phyloP scores from a whole-genome alignment of 1,140 invertebrate species.

The Brachionus plicatilis region DNA sequence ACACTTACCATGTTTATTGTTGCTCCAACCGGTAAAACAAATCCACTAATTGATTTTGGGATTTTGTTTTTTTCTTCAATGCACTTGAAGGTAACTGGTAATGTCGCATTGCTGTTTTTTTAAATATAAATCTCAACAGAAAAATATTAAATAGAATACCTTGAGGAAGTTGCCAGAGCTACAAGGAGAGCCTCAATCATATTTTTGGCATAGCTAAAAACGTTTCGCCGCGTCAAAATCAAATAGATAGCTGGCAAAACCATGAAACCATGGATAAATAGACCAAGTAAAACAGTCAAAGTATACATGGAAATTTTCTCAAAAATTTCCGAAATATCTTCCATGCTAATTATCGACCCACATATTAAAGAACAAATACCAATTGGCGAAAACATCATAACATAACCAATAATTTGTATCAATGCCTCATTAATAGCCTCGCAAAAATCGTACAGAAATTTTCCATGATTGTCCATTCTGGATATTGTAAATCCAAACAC shows the following conservation, averaged over 20 bases:
- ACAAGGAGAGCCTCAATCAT: constrained; percentile 63
- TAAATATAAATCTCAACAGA: not conserved
- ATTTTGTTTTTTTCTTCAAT: constrained; percentile 84
- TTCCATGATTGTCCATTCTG: constrained; percentile 43
- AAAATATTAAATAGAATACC: constrained; percentile 43
- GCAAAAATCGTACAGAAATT: constrained; percentile 43
- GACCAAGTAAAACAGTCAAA: constrained; percentile 76
- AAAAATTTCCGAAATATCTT: constrained; percentile 71
- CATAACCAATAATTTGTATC: constrained; percentile 43
- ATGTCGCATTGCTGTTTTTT: constrained; percentile 72
- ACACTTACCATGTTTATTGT: constrained; percentile 57
- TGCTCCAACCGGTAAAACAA: constrained; percentile 86
- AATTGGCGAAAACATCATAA: constrained; percentile 68
- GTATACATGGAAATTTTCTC: constrained; percentile 84
- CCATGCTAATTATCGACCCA: constrained; percentile 79
- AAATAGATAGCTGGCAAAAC: constrained; percentile 69
- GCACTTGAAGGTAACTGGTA: constrained; percentile 85
- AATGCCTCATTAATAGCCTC: constrained; percentile 43
- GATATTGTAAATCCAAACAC: constrained; percentile 44
- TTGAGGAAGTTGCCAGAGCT: constrained; percentile 58
- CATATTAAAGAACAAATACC: constrained; percentile 84
- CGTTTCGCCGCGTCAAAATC: constrained; percentile 59
- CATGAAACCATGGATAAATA: constrained; percentile 81
- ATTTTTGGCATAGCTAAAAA: constrained; percentile 60
- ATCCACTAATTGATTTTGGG: constrained; percentile 81